These are phyloP conservation scores for Empidonax traillii DNA, from an alignment of 2,113 vertebrate species.

Conservation along the genomic window DNA sequence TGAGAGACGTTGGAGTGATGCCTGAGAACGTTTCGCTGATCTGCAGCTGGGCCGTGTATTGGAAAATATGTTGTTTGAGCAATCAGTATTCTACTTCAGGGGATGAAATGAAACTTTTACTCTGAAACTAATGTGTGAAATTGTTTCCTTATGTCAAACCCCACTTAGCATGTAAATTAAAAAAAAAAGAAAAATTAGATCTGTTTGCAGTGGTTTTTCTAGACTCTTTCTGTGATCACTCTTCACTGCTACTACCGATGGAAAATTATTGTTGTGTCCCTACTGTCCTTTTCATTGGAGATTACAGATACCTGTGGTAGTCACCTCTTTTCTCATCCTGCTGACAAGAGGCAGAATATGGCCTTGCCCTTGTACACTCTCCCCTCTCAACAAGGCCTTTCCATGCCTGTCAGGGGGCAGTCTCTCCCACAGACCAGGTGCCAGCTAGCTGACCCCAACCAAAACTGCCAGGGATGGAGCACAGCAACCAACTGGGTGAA, in stretches of 20 bases:
- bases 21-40: slow-evolving; percentile 13
- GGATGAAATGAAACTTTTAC: slow-evolving; percentile 8
- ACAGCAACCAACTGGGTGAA: not conserved
- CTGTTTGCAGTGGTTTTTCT: not conserved
- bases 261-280: not conserved
- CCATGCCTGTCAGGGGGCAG: not conserved
- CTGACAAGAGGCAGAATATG: not conserved
- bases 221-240: not conserved
- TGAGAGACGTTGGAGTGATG: not conserved
- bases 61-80: not conserved
- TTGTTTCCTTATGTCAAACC: not conserved
- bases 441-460: not conserved
- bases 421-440: not conserved
- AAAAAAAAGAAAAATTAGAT: not conserved
- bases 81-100: not conserved
- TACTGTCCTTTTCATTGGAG: not conserved
- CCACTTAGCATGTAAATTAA: not conserved
- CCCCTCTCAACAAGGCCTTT: not conserved
- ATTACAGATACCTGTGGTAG: not conserved
- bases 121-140: not conserved
- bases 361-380: not conserved
- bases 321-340: not conserved
- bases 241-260: not conserved
- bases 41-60: not conserved
- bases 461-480: not conserved